Conservation (phyloP, 2,113 vertebrate genomes). For the Pteropus alecto region DNA sequence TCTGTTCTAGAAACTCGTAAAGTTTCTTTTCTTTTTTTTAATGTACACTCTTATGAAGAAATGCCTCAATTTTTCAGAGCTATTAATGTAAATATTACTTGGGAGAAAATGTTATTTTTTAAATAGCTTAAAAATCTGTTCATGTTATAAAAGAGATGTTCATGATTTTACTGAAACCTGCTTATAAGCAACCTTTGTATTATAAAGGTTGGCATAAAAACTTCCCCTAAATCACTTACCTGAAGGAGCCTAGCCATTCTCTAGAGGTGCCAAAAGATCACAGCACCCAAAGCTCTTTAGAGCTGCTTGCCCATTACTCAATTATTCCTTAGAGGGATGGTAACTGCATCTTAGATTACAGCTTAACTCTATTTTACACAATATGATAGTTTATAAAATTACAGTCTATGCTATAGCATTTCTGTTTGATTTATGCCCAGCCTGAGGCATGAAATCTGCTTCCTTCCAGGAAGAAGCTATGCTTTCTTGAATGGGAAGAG, state of each 20-base stretch:
- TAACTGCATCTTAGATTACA: slow-evolving; percentile 80
- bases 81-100: neutral
- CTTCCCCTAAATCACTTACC: slow-evolving; percentile 27
- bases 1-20: neutral
- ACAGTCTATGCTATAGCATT: slow-evolving; percentile 75
- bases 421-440: slow-evolving; percentile 83
- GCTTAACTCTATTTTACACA: slow-evolving; percentile 80
- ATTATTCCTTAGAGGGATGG: slow-evolving; percentile 75
- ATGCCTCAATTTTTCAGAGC: neutral
- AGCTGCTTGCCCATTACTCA: slow-evolving; percentile 74
- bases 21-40: neutral
- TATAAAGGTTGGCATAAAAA: neutral
- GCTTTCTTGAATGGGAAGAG: slow-evolving; percentile 73
- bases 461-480: slow-evolving; percentile 79
- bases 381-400: slow-evolving; percentile 85
- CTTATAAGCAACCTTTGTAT: neutral
- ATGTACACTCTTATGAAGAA: neutral
- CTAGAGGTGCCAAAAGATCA: slow-evolving; percentile 15
- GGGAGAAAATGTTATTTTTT: neutral
- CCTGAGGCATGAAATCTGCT: slow-evolving; percentile 81
- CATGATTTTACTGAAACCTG: neutral
- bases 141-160: neutral
- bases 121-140: slow-evolving; percentile 10
- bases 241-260: neutral
- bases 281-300: slow-evolving; percentile 47